phyloP scores from a whole-genome alignment of 2,113 vertebrate species.

The Reinhardtius hippoglossoides region DNA sequence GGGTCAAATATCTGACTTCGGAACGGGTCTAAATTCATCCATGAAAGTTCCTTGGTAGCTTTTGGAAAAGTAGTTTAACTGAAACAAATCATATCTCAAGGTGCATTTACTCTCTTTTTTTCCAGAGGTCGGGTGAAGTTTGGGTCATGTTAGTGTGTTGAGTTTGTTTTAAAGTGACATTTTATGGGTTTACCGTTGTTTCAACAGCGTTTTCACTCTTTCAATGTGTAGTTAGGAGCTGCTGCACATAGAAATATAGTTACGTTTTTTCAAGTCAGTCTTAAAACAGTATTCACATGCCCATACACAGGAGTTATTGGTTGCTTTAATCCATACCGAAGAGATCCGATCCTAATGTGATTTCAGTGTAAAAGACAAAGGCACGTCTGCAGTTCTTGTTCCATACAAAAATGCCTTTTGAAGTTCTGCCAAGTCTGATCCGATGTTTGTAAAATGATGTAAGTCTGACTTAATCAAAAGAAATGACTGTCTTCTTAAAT shows the following conservation, averaged over 20 bases:
- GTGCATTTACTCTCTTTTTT: neutral
- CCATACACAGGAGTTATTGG: too few species aligned
- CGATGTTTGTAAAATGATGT: neutral
- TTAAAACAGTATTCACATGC: too few species aligned
- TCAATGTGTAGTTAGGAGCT: too few species aligned
- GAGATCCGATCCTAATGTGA: slow-evolving; percentile 3
- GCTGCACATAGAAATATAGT: too few species aligned
- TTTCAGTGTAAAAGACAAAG: slow-evolving; percentile 7
- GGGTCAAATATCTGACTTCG: neutral
- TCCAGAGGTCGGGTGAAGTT: neutral
- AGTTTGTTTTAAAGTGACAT: neutral
- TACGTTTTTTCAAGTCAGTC: too few species aligned
- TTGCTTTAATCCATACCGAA: too few species aligned
- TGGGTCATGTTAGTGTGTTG: neutral
- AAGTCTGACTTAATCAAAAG: neutral
- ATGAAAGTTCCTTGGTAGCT: neutral
- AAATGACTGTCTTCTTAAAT: slow-evolving; percentile 1
- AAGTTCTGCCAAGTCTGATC: neutral
- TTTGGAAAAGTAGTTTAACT: slow-evolving; percentile 1
- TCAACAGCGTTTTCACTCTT: too few species aligned
- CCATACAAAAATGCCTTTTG: slow-evolving; percentile 2
- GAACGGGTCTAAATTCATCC: neutral
- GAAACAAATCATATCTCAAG: neutral
- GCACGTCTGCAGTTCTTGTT: neutral
- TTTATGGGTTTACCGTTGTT: neutral